Evolutionary conservation across 1,140 invertebrate genomes (phyloP).

Genomic region (Microplitis mediator): DNA sequence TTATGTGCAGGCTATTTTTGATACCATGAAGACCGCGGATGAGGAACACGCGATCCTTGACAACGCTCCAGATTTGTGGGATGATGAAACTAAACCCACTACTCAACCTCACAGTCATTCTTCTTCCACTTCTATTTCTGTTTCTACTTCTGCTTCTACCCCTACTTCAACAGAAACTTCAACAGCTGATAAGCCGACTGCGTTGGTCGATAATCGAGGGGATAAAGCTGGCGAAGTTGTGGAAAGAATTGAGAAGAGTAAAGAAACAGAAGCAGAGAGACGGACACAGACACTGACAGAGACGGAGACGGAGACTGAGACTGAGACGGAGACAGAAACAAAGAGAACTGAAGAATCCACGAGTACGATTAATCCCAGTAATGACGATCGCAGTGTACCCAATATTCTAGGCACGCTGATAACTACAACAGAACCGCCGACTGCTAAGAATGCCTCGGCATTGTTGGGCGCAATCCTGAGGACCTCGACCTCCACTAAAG

Average conservation of each 20-base stretch:
- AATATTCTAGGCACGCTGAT: conserved; percentile 32
- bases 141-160: background rate
- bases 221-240: background rate
- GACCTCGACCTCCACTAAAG: conserved; percentile 78
- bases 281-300: too few relatives aligned
- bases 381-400: conserved; percentile 16
- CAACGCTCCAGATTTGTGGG: conserved; percentile 17
- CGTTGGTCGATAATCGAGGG: background rate
- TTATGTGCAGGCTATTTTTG: conserved; percentile 58
- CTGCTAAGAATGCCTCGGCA: background rate
- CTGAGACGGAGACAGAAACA: background rate
- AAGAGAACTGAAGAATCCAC: background rate
- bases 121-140: background rate
- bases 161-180: background rate
- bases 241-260: too few relatives aligned
- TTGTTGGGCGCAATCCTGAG: conserved; percentile 65
- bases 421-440: conserved; percentile 43
- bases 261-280: too few relatives aligned
- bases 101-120: background rate
- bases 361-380: too few relatives aligned
- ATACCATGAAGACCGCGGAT: conserved; percentile 53
- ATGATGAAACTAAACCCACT: conserved; percentile 10
- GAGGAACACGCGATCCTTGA: conserved; percentile 32
- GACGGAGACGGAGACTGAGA: background rate
- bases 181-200: background rate